phyloP scores from a whole-genome alignment of 2,113 vertebrate species.

The Tiliqua scincoides region DNA sequence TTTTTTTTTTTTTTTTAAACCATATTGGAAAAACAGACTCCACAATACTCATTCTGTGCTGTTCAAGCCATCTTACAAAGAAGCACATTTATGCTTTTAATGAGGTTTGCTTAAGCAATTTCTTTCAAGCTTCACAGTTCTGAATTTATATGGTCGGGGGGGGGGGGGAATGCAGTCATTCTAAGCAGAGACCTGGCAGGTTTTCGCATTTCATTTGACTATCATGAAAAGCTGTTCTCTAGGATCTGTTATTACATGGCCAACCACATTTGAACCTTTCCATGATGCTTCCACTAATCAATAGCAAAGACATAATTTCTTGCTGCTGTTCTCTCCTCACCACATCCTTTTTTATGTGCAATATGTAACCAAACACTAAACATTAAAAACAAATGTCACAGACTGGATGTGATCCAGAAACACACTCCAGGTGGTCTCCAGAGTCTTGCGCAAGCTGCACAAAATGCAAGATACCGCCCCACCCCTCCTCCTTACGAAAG shows the following conservation, averaged over 20 bases:
- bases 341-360: neutral
- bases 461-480: no score
- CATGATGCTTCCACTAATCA: neutral
- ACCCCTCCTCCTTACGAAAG: no score
- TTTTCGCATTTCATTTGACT: neutral
- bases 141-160: neutral
- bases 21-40: constrained; percentile 2
- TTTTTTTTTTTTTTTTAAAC: constrained; percentile 6
- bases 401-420: neutral
- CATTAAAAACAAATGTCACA: neutral
- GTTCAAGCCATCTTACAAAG: constrained; percentile 1
- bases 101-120: constrained; percentile 5
- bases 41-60: constrained; percentile 20
- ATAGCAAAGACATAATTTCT: neutral
- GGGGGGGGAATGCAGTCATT: neutral
- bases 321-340: neutral
- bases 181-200: neutral
- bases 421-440: neutral
- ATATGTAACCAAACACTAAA: neutral
- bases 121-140: constrained; percentile 5
- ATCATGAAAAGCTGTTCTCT: neutral
- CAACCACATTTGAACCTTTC: neutral
- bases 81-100: constrained; percentile 6
- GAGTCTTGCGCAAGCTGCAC: no score
- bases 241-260: neutral